Percentiles rank a stretch among this genome's conserved stretches.
phyloP scores from a whole-genome alignment of 2,888 invertebrate species.

The Corythucha ciliata region DNA sequence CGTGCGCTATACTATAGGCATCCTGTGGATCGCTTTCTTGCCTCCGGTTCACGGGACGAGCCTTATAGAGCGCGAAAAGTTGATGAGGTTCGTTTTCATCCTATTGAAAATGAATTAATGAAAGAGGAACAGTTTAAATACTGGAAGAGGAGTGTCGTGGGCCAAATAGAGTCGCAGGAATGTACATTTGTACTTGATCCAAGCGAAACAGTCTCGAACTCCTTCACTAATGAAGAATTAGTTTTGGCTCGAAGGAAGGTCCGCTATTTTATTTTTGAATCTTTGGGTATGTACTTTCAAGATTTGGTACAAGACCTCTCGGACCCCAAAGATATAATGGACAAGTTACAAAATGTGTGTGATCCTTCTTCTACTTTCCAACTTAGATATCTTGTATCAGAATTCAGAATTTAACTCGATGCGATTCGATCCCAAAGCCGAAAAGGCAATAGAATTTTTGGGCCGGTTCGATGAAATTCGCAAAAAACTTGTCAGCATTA shows the following conservation, averaged over 20 bases:
- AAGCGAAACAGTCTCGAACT: neutral
- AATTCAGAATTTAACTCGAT: constrained; percentile 13
- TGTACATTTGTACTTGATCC: neutral
- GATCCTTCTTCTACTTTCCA: constrained; percentile 6
- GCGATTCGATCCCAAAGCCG: constrained; percentile 8
- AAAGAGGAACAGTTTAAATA: no score
- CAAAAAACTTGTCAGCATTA: neutral
- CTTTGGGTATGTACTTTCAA: neutral
- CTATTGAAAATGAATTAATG: constrained; percentile 6
- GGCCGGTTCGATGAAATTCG: constrained; percentile 5
- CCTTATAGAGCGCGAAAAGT: neutral
- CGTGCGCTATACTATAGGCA: no score
- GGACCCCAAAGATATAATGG: neutral
- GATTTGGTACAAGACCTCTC: constrained; percentile 1
- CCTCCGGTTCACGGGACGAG: no score
- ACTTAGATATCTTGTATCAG: neutral
- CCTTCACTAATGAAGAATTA: neutral
- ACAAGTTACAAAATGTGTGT: neutral
- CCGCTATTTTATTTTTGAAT: neutral
- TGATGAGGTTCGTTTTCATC: neutral
- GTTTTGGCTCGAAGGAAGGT: neutral
- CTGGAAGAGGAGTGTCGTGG: constrained; percentile 13
- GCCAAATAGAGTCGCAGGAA: neutral
- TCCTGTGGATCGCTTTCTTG: no score
- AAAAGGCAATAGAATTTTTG: constrained; percentile 11